Percentiles rank a stretch among this genome's conserved stretches.
These are phyloP conservation scores for Pseudomyrmex concolor DNA, from an alignment of 1,140 invertebrate species.

Conservation along the genomic window DNA sequence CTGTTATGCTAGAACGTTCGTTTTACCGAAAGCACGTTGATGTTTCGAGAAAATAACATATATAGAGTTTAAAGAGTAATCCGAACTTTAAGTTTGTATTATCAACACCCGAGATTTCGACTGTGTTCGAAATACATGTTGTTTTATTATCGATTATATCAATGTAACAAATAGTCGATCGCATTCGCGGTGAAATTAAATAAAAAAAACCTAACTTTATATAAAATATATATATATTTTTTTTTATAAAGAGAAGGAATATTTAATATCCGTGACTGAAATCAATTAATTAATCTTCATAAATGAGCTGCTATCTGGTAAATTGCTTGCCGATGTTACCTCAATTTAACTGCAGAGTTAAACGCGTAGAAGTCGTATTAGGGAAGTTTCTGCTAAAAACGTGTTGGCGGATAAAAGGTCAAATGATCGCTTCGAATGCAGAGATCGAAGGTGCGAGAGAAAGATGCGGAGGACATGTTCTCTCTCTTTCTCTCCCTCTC, in stretches of 20 bases:
- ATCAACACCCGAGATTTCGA: not conserved
- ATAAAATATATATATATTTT: not conserved
- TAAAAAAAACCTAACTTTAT: not conserved
- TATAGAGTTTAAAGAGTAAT: conserved; percentile 6
- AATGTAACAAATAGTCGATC: not conserved
- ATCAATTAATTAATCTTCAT: conserved; percentile 45
- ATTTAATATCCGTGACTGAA: conserved; percentile 8
- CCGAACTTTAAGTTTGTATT: not conserved
- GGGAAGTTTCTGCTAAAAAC: conserved; percentile 51
- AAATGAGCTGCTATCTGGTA: conserved; percentile 21
- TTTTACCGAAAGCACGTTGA: not conserved
- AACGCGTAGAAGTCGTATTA: conserved; percentile 46
- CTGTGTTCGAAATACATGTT: not conserved
- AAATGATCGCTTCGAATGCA: conserved; percentile 49
- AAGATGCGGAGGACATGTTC: not conserved
- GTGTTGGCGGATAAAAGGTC: conserved; percentile 44
- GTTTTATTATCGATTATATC: not conserved
- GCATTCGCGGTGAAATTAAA: not conserved
- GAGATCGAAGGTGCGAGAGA: conserved; percentile 17
- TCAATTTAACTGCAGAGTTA: conserved; percentile 36
- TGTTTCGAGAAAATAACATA: not conserved
- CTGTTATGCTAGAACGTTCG: conserved; percentile 19
- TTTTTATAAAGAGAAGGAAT: no score
- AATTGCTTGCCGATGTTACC: conserved; percentile 46
- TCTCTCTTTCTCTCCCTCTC: no score